Evolutionary conservation across 2,888 invertebrate genomes (phyloP).

Genomic region (Drosophila pullipes): DNA sequence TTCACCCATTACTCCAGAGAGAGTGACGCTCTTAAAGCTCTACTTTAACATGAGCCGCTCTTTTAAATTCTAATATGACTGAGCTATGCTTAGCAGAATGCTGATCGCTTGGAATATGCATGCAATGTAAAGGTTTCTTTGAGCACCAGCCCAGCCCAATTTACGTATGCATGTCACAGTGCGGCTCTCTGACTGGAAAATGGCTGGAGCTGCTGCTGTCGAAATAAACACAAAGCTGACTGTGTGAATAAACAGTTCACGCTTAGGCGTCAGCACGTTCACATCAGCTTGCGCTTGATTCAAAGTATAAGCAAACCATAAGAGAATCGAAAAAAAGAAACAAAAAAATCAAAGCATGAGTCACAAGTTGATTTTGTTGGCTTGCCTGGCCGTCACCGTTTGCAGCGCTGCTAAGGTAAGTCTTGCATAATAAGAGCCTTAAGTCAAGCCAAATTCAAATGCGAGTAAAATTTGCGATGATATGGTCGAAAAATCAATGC

Average conservation of each 20-base stretch:
- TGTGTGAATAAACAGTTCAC: constrained; percentile 59
- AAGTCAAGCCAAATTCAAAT: constrained; percentile 40
- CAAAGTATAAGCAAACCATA: constrained; percentile 21
- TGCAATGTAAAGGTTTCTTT: neutral
- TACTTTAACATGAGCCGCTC: neutral
- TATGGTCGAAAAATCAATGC: neutral
- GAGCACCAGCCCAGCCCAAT: constrained; percentile 30
- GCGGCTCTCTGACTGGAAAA: constrained; percentile 55
- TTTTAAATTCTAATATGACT: neutral
- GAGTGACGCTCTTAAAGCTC: constrained; percentile 1
- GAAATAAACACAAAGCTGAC: constrained; percentile 15
- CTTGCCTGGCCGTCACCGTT: constrained; percentile 57
- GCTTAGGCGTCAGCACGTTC: constrained; percentile 56
- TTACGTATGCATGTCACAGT: constrained; percentile 36
- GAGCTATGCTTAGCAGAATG: neutral
- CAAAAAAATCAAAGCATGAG: constrained; percentile 52
- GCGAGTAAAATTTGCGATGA: constrained; percentile 1
- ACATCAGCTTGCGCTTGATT: constrained; percentile 48
- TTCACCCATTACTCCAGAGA: neutral
- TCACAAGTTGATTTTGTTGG: constrained; percentile 67
- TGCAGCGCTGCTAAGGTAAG: constrained; percentile 72
- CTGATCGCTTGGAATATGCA: constrained; percentile 51
- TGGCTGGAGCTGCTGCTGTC: constrained; percentile 20
- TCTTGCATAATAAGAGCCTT: constrained; percentile 38
- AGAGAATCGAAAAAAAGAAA: constrained; percentile 22